These are phyloP conservation scores for Pandemis corylana DNA, from an alignment of 2,888 invertebrate species.

Conservation along the genomic window DNA sequence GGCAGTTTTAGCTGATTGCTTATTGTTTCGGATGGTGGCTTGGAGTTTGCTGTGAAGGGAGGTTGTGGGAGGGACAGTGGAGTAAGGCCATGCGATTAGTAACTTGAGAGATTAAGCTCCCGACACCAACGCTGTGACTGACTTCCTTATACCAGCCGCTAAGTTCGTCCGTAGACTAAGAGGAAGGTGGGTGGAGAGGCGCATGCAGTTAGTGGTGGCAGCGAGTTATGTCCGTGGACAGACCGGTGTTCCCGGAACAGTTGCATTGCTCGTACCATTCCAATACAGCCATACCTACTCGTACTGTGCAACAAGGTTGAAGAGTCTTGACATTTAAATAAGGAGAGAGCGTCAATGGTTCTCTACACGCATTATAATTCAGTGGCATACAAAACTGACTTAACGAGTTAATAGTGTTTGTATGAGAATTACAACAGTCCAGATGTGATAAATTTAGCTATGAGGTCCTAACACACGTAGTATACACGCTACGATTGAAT, in stretches of 20 bases:
- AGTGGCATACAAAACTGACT: constrained; percentile 20
- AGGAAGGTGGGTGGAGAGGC: constrained; percentile 62
- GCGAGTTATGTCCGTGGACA: constrained; percentile 47
- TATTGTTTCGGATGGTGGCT: constrained; percentile 10
- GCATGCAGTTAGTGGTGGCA: constrained; percentile 65
- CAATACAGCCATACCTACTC: constrained; percentile 15
- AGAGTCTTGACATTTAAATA: background rate
- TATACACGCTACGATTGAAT: constrained; percentile 34
- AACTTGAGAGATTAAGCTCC: constrained; percentile 30
- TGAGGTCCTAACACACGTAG: constrained; percentile 29
- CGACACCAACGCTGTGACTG: constrained; percentile 18
- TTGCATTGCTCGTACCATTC: constrained; percentile 25
- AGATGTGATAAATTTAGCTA: constrained; percentile 22
- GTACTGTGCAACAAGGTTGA: constrained; percentile 12
- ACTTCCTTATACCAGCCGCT: constrained; percentile 8
- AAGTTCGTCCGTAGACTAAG: constrained; percentile 16
- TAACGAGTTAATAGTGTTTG: constrained; percentile 23
- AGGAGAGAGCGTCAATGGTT: constrained; percentile 11
- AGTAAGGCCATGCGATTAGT: constrained; percentile 43
- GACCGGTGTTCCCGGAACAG: background rate
- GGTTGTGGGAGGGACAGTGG: constrained; percentile 26
- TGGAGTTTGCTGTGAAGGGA: constrained; percentile 25
- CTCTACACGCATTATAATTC: constrained; percentile 13
- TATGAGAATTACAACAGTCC: constrained; percentile 9
- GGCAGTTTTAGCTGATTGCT: constrained; percentile 39